These are phyloP conservation scores for Pogonophryne albipinna DNA, from an alignment of 2,797 vertebrate genomes.

Conservation along the genomic window DNA sequence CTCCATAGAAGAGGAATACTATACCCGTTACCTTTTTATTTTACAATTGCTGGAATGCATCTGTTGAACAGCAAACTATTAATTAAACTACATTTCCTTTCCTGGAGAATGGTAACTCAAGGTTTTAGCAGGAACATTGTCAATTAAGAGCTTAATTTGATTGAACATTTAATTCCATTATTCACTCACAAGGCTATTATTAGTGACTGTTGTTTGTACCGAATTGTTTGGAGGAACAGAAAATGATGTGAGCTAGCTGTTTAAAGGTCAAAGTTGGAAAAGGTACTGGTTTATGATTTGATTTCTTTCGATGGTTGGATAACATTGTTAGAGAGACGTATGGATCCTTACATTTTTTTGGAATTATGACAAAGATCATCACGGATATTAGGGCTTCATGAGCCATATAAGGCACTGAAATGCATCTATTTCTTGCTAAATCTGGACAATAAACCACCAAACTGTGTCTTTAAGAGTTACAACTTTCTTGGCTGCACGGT, in stretches of 20 bases:
- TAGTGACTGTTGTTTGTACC: background rate
- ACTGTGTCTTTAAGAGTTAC: background rate
- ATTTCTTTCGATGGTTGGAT: background rate
- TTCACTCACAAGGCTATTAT: conserved; percentile 14
- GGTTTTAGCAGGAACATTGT: background rate
- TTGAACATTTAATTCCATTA: conserved; percentile 37
- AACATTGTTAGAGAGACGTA: background rate
- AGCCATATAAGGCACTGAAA: background rate
- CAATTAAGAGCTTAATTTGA: conserved; percentile 9
- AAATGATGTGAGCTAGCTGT: background rate
- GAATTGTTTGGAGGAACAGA: background rate
- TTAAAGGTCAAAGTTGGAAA: background rate
- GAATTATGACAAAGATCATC: background rate
- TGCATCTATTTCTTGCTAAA: background rate
- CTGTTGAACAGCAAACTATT: background rate
- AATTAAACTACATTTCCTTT: background rate
- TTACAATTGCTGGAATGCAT: background rate
- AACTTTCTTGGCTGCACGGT: conserved; percentile 22
- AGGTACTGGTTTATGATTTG: background rate
- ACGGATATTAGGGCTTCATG: background rate
- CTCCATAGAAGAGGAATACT: background rate
- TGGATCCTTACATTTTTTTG: background rate
- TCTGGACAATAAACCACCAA: background rate
- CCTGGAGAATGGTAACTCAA: background rate
- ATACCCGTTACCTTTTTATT: background rate